Evolutionary conservation across 2,797 vertebrate genomes (phyloP).

Genomic region (Acanthornis magna): DNA sequence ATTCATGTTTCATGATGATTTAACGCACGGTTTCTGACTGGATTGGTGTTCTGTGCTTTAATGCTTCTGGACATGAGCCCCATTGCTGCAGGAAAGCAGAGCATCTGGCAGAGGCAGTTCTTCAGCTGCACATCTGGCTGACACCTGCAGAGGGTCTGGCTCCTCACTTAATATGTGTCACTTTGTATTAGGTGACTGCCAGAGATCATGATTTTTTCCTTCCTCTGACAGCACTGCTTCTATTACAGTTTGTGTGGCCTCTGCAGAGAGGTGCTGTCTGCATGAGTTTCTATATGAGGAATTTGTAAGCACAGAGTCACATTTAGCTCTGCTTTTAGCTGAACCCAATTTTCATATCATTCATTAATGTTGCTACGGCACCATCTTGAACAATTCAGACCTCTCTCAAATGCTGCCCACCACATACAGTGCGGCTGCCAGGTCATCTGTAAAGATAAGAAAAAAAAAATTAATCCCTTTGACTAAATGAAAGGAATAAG

Average conservation of each 20-base stretch:
- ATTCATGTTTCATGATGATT: background rate
- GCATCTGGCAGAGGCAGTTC: background rate
- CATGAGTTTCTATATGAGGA: background rate
- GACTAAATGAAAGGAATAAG: background rate
- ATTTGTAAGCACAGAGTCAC: background rate
- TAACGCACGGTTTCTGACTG: background rate
- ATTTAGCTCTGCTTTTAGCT: background rate
- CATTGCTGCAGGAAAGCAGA: background rate
- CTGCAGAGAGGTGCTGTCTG: background rate
- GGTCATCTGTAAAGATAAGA: background rate
- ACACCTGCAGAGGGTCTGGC: background rate
- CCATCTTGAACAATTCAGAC: background rate
- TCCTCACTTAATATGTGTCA: background rate
- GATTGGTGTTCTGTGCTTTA: background rate
- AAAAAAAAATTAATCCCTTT: background rate
- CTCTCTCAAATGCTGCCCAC: background rate
- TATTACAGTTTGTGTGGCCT: background rate
- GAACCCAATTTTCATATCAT: background rate
- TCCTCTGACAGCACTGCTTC: background rate
- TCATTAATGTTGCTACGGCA: background rate
- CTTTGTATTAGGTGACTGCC: background rate
- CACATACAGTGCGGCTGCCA: background rate
- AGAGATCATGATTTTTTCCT: background rate
- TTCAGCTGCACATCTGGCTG: background rate
- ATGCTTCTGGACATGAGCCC: background rate